Evolutionary conservation across 2,888 invertebrate genomes (phyloP), one percentile per base, ranked within the genome.

Genomic region (Dendrolimus houi): DNA sequence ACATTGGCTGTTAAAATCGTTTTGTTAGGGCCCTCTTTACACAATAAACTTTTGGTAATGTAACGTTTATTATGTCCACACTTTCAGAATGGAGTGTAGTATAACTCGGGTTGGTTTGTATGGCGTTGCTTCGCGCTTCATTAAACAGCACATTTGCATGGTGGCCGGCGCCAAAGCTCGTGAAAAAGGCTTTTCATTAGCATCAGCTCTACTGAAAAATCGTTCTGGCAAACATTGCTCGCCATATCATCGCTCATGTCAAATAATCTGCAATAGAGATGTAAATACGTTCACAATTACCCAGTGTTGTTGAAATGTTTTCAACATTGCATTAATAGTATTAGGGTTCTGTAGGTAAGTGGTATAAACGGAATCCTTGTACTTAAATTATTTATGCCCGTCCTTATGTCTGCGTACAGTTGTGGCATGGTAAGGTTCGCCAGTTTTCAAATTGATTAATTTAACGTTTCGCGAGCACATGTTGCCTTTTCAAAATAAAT

Each of bases 171-270:
- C 87, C 88, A 87, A 84, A 84, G 74, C 84, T 88, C 87, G 87
- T 89, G 88, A 86, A 89, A 87, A 85, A 83, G 85, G 83, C 83
- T 81, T 82, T 88, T 88, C 88, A 87, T 88, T 88, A 89, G 77
- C 86, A 86, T 86, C 85, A 85, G 84, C 79, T 81, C 72, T 72
- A 77, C 82, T 85, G 85, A 87, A 86, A 86, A 85, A 87, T 83
- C 77, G 85, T 81, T 86, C 75, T 76, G 76, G 71, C 77, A 77
- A 71, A 75, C 73, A 74, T 72, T 74, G 69, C 72, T 70, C 73
- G 69, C 60, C 67, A 66, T 67, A 62, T 61, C 65, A 68, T 67
- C 61, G 62, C 64, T 68, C 64, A 68, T 66, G 64, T 59, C 62
- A 61, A 64, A 66, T 65, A 59, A 66, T 65, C 9, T 47, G 12